Base-by-base conservation (phyloP, 2,797 vertebrate species). In the Caiman crocodilus region DNA sequence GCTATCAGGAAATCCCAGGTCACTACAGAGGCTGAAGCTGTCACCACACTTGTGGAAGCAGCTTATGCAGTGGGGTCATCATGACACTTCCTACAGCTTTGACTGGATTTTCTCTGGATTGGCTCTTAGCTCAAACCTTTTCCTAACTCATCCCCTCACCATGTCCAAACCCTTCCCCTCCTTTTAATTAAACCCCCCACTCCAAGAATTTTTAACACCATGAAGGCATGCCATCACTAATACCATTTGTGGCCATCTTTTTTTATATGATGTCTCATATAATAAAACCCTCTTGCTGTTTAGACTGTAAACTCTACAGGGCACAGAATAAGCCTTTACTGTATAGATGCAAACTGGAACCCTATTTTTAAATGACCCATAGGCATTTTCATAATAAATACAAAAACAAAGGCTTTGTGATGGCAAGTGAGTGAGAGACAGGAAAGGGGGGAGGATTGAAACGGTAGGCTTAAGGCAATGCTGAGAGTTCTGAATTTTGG, bases 281-380 rank as follows among this genome's bases (percentile, higher is more conserved):
- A 6, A 7, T 16, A 8, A 35, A 21, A 9, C 25, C 23, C 50
- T 73, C 4, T 50, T 7, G 69, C 35, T 16, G 16, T 69, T 69
- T 69, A 21, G n/a, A 69, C 9, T 50, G 35, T 42, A 21, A 42
- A 50, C 42, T 42, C 21, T 42, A 23, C 9, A 10, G 80, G 59
- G 15, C 14, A 73, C 58, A 0, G 0, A 18, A 28, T 56, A 17
- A 25, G 20, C 74, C 84, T 61, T 60, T 20, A 35, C 35, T 16
- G 7, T 1, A 0, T 35, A 14, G 18, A 32, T 12, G n/a, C 55
- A 16, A 3, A 2, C 18, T 26, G 21, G 0, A 0, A 14, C 74
- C 57, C 56, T 25, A 9, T 1, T 1, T 14, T 74, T 4, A 20
- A 9, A 0, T 0, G 23, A 11, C 42, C 14, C 9, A 42, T 0